Evolutionary conservation across 2,797 vertebrate species (phyloP).

Genomic region (Spea hammondii): DNA sequence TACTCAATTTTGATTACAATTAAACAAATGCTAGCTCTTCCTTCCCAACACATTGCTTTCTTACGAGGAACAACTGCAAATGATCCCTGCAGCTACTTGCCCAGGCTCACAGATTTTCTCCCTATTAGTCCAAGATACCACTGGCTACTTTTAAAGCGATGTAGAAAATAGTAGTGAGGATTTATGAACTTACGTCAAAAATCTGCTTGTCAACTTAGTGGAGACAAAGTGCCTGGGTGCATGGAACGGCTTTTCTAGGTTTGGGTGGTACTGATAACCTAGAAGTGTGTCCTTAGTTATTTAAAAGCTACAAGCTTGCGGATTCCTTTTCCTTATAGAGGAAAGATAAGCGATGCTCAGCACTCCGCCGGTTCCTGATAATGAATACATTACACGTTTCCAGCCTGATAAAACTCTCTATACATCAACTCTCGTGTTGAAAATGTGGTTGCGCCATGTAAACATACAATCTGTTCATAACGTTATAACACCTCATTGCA

Average conservation of each 20-base stretch:
- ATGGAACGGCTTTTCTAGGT: conserved; percentile 1
- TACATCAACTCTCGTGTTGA: conserved; percentile 35
- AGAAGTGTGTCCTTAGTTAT: conserved; percentile 45
- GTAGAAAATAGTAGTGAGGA: too few relatives aligned
- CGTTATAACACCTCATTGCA: too few relatives aligned
- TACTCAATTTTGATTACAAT: too few relatives aligned
- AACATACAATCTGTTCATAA: neutral
- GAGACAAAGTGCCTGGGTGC: neutral
- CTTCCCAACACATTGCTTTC: too few relatives aligned
- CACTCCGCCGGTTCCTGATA: neutral
- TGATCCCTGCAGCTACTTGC: too few relatives aligned
- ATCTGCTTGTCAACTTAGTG: neutral
- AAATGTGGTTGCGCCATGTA: conserved; percentile 8
- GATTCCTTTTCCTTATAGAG: conserved; percentile 27
- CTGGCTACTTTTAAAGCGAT: too few relatives aligned
- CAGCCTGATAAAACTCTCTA: conserved; percentile 34
- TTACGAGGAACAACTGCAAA: too few relatives aligned
- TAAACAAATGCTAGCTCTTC: too few relatives aligned
- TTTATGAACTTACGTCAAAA: too few relatives aligned
- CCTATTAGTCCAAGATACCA: too few relatives aligned
- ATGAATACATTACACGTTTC: conserved; percentile 15
- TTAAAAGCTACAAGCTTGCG: conserved; percentile 42
- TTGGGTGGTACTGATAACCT: conserved; percentile 45
- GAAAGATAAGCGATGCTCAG: conserved; percentile 34
- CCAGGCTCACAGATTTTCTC: too few relatives aligned